Evolutionary conservation across 2,113 vertebrate genomes (phyloP).

Genomic region (Oreochromis aureus): DNA sequence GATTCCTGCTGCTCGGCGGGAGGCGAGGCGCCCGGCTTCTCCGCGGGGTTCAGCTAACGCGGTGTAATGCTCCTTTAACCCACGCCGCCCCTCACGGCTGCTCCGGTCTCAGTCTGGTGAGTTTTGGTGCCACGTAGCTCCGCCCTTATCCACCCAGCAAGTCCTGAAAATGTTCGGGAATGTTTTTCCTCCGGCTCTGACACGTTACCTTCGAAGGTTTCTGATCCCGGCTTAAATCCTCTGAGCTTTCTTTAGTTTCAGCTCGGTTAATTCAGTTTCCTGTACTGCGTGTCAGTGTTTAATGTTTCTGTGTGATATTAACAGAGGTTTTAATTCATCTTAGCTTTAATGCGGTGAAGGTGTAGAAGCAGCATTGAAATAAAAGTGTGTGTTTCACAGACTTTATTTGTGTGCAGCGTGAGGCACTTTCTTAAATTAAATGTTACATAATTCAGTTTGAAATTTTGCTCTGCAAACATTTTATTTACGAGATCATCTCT

Average conservation of each 20-base stretch:
- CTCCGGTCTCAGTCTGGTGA: neutral
- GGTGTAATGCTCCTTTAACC: neutral
- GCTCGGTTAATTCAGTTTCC: neutral
- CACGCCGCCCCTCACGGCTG: neutral
- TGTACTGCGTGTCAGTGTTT: neutral
- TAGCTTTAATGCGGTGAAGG: neutral
- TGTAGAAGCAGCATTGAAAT: neutral
- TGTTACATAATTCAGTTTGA: neutral
- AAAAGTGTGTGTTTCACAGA: neutral
- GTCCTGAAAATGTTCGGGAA: neutral
- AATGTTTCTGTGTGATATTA: neutral
- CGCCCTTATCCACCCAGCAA: neutral
- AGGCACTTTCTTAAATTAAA: neutral
- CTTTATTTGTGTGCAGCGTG: neutral
- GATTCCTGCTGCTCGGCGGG: conserved; percentile 10
- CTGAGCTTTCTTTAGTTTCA: neutral
- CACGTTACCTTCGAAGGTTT: neutral
- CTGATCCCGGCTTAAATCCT: neutral
- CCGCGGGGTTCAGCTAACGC: neutral
- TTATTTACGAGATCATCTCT: neutral
- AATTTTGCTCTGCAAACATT: neutral
- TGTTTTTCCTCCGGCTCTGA: neutral
- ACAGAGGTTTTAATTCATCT: neutral
- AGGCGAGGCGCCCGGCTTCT: neutral
- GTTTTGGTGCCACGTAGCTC: neutral